Base-by-base conservation (phyloP, 2,113 vertebrate genomes). In the Sorex fumeus region DNA sequence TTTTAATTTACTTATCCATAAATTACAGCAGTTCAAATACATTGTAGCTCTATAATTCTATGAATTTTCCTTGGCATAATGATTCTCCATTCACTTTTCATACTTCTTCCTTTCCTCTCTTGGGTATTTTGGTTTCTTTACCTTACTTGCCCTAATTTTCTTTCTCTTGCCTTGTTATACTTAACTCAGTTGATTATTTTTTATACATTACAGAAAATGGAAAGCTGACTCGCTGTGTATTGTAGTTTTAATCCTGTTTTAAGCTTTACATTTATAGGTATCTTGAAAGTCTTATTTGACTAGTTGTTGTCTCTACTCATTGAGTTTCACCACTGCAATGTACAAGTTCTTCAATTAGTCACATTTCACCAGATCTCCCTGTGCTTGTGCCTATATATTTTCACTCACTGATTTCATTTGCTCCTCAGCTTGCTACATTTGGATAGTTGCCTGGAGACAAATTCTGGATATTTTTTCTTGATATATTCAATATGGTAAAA, bases 371-470 rank as follows among this genome's bases (percentile, higher is more conserved):
- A 93, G 90, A 32, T 93, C 64, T 91, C 70, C 76, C 32, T 81
- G 30, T 84, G 84, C 69, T 76, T 67, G 40, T 90, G 77, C 77
- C 64, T 40, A 57, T 34, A 67, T 79, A 67, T 88, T 88, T 76
- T 93, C 78, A 82, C 78, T 90, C 70, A 57, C 84, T 82, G 85
- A 82, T 93, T 93, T 87, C 45, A 74, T 91, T 94, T 94, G 71
- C 85, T 90, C 74, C 64, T 95, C 85, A 87, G 82, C 90, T 93
- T 94, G 66, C 81, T 75, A 66, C 57, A 77, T 94, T 93, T 94
- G 93, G 69, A 62, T 88, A 81, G 77, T 93, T 96, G 90, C 90
- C 95, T 93, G 53, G 93, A 95, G 90, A 97, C 88, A 95, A 94
- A 79, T 95, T 93, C 81, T 90, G 64, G 71, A 71, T 84, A 57